Base-by-base conservation (phyloP, 2,113 vertebrate species). In the Miniopterus natalensis region DNA sequence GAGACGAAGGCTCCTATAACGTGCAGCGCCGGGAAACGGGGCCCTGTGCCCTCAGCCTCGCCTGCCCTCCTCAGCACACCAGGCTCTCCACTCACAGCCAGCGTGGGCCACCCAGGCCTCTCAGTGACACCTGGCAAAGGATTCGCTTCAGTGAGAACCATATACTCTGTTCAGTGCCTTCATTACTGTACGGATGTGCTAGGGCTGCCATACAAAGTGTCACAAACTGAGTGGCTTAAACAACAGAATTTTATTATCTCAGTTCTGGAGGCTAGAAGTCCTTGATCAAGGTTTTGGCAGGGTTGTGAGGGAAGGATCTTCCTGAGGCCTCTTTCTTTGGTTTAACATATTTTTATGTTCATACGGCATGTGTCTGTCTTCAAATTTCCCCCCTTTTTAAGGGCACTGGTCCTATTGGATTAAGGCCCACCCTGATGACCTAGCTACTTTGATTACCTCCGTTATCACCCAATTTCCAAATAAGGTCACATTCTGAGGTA, bases 1-100 rank as follows among this genome's bases (percentile, higher is more conserved):
- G n/a, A 45, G 53, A 42, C 15, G 36, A 36, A 81, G 18, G 42
- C 21, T 70, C 15, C 15, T 29, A 9, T 9, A 6, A 8, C 17
- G 47, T 27, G 51, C 8, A 27, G 51, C 80, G 31, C 1, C 59
- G 49, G 36, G n/a, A 45, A 47, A 29, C 15, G 2, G 42, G 75
- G 17, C 63, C 74, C 11, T 29, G 31, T 31, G 42, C 27, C 5
- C 6, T 5, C 17, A 4, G 13, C 57, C 49, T 80, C 23, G 0
- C 3, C 61, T 15, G 6, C 57, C 20, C 1, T 17, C 17, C 0
- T 11, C 21, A 4, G 10, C 2, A 17, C 17, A 7, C 47, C 12
- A 12, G 53, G 17, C 13, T 80, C 51, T 55, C 53, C 53, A 2
- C 10, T 36, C 25, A 61, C 14, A 51, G 68, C 15, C 31, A 29